A percentile compares a stretch with the other conserved stretches of the same genome.
These are phyloP conservation scores for Epinotia nisella DNA, from an alignment of 2,888 invertebrate genomes.

Conservation along the genomic window DNA sequence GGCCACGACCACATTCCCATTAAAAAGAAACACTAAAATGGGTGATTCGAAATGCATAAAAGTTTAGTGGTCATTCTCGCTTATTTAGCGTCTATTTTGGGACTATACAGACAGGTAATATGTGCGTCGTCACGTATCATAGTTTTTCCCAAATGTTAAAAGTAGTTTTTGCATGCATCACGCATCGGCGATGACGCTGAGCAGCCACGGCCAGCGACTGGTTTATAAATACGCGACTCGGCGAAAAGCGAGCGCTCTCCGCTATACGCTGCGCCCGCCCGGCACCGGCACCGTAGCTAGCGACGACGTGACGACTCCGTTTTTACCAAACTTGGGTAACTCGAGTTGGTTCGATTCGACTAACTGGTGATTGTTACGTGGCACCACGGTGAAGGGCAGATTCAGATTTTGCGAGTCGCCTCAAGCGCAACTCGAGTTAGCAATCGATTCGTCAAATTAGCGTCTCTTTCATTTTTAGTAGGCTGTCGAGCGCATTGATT, in stretches of 20 bases:
- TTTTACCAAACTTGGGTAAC: background rate
- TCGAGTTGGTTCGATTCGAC: background rate
- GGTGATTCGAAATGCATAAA: background rate
- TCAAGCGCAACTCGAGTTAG: background rate
- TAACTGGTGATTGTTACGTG: no score
- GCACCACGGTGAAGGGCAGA: no score
- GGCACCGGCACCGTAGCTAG: background rate
- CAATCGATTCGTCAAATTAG: background rate
- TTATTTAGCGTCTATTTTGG: slow-evolving; percentile 3
- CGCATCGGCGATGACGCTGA: slow-evolving; percentile 7
- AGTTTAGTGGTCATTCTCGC: no score
- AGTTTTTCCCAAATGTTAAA: slow-evolving; percentile 22
- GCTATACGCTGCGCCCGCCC: background rate
- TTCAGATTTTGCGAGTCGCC: background rate
- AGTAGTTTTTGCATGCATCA: slow-evolving; percentile 17
- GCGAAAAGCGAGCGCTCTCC: slow-evolving; percentile 1
- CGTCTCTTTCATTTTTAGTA: no score
- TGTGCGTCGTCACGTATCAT: slow-evolving; percentile 1
- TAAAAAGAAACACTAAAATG: background rate
- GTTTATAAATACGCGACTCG: slow-evolving; percentile 19
- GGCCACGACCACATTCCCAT: background rate
- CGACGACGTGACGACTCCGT: background rate
- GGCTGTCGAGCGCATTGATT: no score
- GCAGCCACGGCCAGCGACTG: slow-evolving; percentile 19
- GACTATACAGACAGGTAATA: background rate